phyloP scores from a whole-genome alignment of 1,140 invertebrate species.

The Pseudomyrmex gracilis region DNA sequence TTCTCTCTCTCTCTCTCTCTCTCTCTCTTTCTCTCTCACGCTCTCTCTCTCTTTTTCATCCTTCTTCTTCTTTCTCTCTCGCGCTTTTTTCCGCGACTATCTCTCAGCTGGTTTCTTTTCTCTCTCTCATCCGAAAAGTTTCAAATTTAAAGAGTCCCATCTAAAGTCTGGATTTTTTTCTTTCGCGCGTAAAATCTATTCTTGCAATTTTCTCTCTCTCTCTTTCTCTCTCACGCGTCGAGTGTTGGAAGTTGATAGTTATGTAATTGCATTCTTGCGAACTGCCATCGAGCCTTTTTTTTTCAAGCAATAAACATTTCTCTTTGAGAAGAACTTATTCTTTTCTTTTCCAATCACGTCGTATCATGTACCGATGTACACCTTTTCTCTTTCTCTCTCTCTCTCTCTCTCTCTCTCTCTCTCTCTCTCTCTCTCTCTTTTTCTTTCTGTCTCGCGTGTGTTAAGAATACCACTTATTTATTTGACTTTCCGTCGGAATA shows the following conservation, averaged over 20 bases:
- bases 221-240: background rate
- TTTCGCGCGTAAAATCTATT: constrained; percentile 29
- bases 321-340: background rate
- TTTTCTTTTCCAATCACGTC: background rate
- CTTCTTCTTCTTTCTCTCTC: background rate
- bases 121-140: constrained; percentile 35
- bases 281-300: background rate
- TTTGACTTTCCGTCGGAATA: background rate
- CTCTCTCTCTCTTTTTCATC: constrained; percentile 60
- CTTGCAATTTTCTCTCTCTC: background rate
- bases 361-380: background rate
- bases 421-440: too few species aligned
- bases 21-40: constrained; percentile 19
- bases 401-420: too few species aligned
- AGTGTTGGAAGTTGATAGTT: constrained; percentile 28
- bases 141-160: constrained; percentile 48
- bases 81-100: background rate
- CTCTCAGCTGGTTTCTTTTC: constrained; percentile 50
- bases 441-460: too few species aligned
- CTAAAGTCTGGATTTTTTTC: constrained; percentile 43
- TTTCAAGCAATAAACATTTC: constrained; percentile 16
- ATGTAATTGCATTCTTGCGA: constrained; percentile 39
- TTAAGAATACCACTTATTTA: constrained; percentile 6
- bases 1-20: constrained; percentile 66
- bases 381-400: background rate